A percentile compares a stretch with the other conserved stretches of the same genome.
Evolutionary conservation across 2,113 vertebrate species (phyloP).

Genomic region (Colaptes auratus): DNA sequence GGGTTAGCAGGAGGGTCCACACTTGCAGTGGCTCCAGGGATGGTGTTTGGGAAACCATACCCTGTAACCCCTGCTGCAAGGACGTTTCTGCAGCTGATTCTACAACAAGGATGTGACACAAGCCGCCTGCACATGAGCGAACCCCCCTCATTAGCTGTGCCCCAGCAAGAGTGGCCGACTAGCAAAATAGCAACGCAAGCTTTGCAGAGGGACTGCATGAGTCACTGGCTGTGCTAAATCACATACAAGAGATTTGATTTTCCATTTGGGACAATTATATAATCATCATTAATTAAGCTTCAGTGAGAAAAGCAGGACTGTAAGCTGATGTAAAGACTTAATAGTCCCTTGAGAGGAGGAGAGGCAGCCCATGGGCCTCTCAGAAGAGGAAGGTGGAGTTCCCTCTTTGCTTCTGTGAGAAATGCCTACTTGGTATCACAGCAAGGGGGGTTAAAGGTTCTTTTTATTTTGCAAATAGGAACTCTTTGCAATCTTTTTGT

Average conservation of each 20-base stretch:
- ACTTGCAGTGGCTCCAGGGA: not conserved
- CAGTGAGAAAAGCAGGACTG: constrained; percentile 29
- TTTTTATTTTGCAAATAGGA: not conserved
- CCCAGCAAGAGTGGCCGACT: not conserved
- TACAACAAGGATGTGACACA: not conserved
- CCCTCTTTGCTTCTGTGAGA: not conserved
- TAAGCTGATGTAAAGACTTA: constrained; percentile 19
- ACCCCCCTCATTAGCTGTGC: not conserved
- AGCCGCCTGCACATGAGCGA: not conserved
- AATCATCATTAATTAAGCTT: constrained; percentile 66
- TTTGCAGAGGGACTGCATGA: not conserved
- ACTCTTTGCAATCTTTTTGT: not conserved
- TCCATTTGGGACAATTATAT: constrained; percentile 62
- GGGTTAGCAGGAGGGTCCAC: not conserved
- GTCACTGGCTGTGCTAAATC: constrained; percentile 59
- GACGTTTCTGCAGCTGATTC: not conserved
- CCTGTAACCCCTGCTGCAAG: not conserved
- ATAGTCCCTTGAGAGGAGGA: not conserved
- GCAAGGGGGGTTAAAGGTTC: not conserved
- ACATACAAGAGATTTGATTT: constrained; percentile 54
- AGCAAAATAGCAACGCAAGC: not conserved
- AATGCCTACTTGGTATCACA: not conserved
- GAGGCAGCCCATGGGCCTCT: not conserved
- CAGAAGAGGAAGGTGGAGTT: not conserved
- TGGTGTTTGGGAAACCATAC: not conserved